A percentile compares a stretch with the other conserved stretches of the same genome.
Conservation (phyloP, 1,140 invertebrate genomes). For the Diprion similis region DNA sequence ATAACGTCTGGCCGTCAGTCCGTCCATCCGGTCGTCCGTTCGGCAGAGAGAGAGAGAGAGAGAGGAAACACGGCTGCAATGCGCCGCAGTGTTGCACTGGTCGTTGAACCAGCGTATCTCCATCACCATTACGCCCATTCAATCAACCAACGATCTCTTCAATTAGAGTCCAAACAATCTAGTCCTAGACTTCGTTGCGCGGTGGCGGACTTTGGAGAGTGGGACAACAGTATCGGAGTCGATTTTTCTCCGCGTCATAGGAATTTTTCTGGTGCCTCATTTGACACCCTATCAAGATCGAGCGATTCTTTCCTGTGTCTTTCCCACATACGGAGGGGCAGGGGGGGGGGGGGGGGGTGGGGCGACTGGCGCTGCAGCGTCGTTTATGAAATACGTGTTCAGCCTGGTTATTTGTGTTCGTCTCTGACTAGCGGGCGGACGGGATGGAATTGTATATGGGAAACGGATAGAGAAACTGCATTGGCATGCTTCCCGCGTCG, state of each 20-base stretch:
- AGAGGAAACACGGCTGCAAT: too few species aligned
- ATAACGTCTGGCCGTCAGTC: constrained; percentile 38
- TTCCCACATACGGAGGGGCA: constrained; percentile 9
- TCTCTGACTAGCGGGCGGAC: constrained; percentile 22
- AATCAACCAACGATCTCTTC: too few species aligned
- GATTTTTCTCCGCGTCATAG: neutral
- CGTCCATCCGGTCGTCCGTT: neutral
- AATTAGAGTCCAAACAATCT: too few species aligned
- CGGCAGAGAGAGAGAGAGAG: neutral
- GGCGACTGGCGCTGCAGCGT: neutral
- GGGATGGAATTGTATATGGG: constrained; percentile 34
- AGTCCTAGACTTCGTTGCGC: too few species aligned
- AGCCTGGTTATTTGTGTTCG: constrained; percentile 39
- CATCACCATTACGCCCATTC: too few species aligned
- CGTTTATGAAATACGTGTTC: constrained; percentile 53
- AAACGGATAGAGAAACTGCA: constrained; percentile 56
- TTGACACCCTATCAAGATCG: constrained; percentile 19
- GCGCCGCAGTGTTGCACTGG: neutral
- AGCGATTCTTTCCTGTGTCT: neutral
- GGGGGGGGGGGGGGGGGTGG: too few species aligned
- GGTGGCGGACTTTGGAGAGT: neutral
- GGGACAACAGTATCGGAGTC: neutral
- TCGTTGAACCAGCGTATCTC: constrained; percentile 11
- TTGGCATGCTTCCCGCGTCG: constrained; percentile 56
- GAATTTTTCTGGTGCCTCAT: constrained; percentile 30